Evolutionary conservation across 2,888 invertebrate genomes (phyloP).

Genomic region (Homarus gammarus): DNA sequence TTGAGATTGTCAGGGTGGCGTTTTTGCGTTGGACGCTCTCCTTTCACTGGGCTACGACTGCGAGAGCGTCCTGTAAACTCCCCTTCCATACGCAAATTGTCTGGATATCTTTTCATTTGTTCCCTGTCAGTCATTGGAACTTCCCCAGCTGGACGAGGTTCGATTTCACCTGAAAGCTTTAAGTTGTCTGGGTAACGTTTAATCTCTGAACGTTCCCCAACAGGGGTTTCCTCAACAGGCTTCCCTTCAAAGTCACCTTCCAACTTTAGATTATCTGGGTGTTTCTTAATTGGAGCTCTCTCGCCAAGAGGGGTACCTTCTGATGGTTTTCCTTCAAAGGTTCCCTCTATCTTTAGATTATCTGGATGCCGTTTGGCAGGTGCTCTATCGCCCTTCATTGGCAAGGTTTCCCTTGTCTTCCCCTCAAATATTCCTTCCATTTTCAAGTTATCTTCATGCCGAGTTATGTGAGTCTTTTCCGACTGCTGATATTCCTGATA

Average conservation of each 20-base stretch:
- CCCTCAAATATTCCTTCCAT: slow-evolving; percentile 82
- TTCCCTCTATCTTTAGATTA: slow-evolving; percentile 77
- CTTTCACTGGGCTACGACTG: slow-evolving; percentile 76
- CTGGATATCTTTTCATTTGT: slow-evolving; percentile 68
- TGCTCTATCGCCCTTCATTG: slow-evolving; percentile 78
- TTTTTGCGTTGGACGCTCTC: slow-evolving; percentile 78
- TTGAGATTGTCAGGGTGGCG: slow-evolving; percentile 80
- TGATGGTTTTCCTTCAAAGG: slow-evolving; percentile 57
- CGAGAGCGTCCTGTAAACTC: slow-evolving; percentile 79
- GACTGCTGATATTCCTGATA: slow-evolving; percentile 76
- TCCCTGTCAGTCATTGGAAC: slow-evolving; percentile 50
- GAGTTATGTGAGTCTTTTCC: slow-evolving; percentile 78
- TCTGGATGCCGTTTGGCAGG: slow-evolving; percentile 71
- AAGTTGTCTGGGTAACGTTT: slow-evolving; percentile 82
- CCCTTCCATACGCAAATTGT: slow-evolving; percentile 77
- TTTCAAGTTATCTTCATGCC: slow-evolving; percentile 80
- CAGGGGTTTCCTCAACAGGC: slow-evolving; percentile 78
- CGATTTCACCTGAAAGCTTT: slow-evolving; percentile 83
- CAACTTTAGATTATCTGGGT: slow-evolving; percentile 85
- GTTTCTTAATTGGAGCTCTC: slow-evolving; percentile 76
- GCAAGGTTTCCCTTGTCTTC: slow-evolving; percentile 80
- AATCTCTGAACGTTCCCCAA: slow-evolving; percentile 81
- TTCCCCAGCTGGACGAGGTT: slow-evolving; percentile 79
- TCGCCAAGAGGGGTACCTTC: slow-evolving; percentile 78
- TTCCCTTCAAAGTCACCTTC: slow-evolving; percentile 81